Evolutionary conservation across 53 echinoderm and acorn worm genomes (phyloP).

Genomic region (Echinometra lucunter): DNA sequence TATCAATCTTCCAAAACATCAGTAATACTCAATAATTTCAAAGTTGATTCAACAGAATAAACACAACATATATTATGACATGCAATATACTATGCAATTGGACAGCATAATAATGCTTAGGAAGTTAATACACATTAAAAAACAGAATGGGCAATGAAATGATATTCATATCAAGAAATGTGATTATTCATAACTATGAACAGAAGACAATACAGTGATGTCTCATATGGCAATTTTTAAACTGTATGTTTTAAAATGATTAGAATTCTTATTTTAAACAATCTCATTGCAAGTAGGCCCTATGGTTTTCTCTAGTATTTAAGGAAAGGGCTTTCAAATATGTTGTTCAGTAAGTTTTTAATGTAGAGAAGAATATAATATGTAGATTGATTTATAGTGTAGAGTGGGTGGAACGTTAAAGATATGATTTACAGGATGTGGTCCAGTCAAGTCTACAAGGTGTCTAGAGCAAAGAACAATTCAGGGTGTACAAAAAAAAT

Average conservation of each 20-base stretch:
- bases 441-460: constrained; percentile 5
- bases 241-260: not conserved
- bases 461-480: not conserved
- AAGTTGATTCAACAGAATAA: not conserved
- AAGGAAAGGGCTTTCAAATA: not conserved
- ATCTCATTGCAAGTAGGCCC: not conserved
- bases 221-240: not conserved
- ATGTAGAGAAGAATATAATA: not conserved
- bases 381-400: not conserved
- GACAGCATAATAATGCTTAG: too few relatives aligned
- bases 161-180: too few relatives aligned
- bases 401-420: constrained; percentile 31
- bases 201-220: not conserved
- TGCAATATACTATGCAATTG: not conserved
- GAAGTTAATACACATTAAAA: not conserved
- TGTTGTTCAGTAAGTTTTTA: not conserved
- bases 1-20: too few relatives aligned
- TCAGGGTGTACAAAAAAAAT: not conserved
- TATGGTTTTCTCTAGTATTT: not conserved
- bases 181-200: not conserved
- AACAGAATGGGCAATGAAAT: not conserved
- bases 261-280: too few relatives aligned
- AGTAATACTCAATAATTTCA: not conserved
- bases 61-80: not conserved
- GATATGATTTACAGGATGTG: constrained; percentile 26